Base-by-base conservation (phyloP, 2,888 invertebrate genomes). In the Perizoma affinitatum region DNA sequence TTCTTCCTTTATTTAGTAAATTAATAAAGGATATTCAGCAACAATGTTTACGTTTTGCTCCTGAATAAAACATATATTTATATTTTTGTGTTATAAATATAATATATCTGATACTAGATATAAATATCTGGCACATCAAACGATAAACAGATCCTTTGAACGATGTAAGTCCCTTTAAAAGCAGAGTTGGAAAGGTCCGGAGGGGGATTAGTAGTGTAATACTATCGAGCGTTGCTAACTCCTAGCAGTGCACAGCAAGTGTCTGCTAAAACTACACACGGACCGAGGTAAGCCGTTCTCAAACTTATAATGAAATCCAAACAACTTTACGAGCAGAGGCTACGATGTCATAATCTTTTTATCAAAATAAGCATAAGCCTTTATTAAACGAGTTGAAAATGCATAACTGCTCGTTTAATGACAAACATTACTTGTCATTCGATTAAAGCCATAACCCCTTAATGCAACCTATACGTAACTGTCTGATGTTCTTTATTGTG, bases 251-350 rank as follows among this genome's bases (percentile, higher is more conserved):
- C 22, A 22, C 22, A 22, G 54, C 63, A 53, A 51, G 59, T 66
- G 38, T 49, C 50, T 59, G 47, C 56, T 61, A 9, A 55, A 63
- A 63, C 54, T 55, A 53, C 59, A 69, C 66, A 70, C 68, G 68
- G 54, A 66, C 66, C 58, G 69, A 70, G 69, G 73, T 71, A 68
- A 70, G 69, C 73, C 73, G 67, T 71, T 73, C 68, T 62, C 67
- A 67, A 75, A 77, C 71, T 75, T 72, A 73, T 76, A 78, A 78
- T 79, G 72, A 73, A 76, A 74, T 65, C 69, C 59, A 69, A 73
- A 77, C 66, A 75, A 71, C 70, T 61, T 61, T 68, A 66, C 59
- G 58, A 66, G 61, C 45, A 43, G 65, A 69, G 64, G 56, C 55
- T 62, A 67, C 63, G 68, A 67, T 69, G 67, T 69, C 66, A 68